Evolutionary conservation across 2,888 invertebrate species (phyloP).

Genomic region (Furcula furcula): DNA sequence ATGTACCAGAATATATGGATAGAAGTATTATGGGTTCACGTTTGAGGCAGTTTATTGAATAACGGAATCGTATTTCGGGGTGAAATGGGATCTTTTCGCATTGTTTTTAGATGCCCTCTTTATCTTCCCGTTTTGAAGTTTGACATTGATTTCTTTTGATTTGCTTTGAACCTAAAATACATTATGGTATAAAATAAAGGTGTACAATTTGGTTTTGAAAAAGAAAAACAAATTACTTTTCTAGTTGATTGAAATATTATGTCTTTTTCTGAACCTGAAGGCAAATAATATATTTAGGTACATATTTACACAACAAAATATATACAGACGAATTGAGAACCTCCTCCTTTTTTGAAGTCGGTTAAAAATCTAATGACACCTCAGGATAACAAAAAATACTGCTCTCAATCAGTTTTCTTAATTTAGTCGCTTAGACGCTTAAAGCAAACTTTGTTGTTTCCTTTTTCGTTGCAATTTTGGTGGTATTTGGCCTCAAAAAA

Average conservation of each 20-base stretch:
- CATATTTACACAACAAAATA: too few relatives aligned
- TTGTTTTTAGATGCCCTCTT: slow-evolving; percentile 60
- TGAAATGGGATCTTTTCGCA: slow-evolving; percentile 62
- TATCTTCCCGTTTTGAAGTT: slow-evolving; percentile 53
- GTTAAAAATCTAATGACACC: too few relatives aligned
- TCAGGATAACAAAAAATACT: too few relatives aligned
- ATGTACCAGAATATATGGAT: slow-evolving; percentile 44
- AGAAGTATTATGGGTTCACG: slow-evolving; percentile 55
- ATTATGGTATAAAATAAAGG: too few relatives aligned
- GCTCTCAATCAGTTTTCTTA: slow-evolving; percentile 26
- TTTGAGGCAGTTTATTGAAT: slow-evolving; percentile 73
- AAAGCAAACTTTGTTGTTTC: slow-evolving; percentile 35
- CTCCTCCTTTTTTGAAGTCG: too few relatives aligned
- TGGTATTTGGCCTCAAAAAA: slow-evolving; percentile 43
- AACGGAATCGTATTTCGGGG: slow-evolving; percentile 67
- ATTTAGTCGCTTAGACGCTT: slow-evolving; percentile 25
- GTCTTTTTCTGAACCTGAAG: too few relatives aligned
- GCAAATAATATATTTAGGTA: too few relatives aligned
- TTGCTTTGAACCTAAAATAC: slow-evolving; percentile 31
- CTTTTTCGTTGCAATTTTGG: slow-evolving; percentile 36
- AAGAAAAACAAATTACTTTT: too few relatives aligned
- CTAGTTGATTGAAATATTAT: too few relatives aligned
- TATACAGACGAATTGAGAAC: too few relatives aligned
- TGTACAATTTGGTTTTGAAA: too few relatives aligned
- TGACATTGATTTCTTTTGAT: slow-evolving; percentile 53